Conservation (phyloP, 2,888 invertebrate species). For the Eupithecia insigniata region DNA sequence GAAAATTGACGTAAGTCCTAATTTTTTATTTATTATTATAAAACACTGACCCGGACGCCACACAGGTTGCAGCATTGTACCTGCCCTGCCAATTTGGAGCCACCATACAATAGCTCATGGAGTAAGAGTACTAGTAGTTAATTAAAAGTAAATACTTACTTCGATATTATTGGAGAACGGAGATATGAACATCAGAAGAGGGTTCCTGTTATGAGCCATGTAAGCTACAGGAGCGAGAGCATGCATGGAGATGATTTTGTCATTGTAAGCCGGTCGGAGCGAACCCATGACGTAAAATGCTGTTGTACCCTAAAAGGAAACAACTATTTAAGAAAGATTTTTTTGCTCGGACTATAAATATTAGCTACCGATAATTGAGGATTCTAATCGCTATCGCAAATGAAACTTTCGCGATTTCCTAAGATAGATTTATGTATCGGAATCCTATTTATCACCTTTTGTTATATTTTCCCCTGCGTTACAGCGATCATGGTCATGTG, state of each 20-base stretch:
- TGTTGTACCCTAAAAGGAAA: conserved; percentile 77
- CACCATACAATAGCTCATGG: neutral
- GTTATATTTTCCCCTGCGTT: too few relatives aligned
- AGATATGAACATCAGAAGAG: conserved; percentile 74
- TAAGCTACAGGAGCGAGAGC: conserved; percentile 89
- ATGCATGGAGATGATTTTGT: conserved; percentile 87
- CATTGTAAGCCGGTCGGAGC: conserved; percentile 86
- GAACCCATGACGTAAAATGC: conserved; percentile 88
- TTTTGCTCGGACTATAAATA: neutral
- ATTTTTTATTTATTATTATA: too few relatives aligned
- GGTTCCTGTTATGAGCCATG: conserved; percentile 82
- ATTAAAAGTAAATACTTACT: conserved; percentile 60
- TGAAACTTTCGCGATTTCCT: too few relatives aligned
- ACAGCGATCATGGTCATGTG: too few relatives aligned
- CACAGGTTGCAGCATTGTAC: too few relatives aligned
- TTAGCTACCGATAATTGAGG: neutral
- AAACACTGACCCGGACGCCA: too few relatives aligned
- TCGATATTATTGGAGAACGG: conserved; percentile 69
- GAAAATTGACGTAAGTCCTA: too few relatives aligned
- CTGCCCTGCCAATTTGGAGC: too few relatives aligned
- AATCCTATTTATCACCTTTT: too few relatives aligned
- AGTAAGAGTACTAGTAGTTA: neutral
- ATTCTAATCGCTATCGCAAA: neutral
- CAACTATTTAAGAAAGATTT: neutral
- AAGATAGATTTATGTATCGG: too few relatives aligned